phyloP scores from a whole-genome alignment of 2,113 vertebrate species.

The Rhodinocichla rosea region DNA sequence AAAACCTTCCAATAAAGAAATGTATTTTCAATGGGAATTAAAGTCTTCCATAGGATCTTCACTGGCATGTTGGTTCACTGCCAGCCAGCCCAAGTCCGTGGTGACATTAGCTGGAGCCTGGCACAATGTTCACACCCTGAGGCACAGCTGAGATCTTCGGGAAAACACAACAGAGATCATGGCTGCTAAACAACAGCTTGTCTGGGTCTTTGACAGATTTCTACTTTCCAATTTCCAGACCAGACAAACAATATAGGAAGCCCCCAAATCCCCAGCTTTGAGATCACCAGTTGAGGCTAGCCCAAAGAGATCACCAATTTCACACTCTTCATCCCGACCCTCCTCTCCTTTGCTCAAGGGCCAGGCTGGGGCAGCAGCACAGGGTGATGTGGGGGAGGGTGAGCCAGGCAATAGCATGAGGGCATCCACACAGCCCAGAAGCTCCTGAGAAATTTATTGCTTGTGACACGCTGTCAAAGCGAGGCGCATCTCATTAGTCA shows the following conservation, averaged over 20 bases:
- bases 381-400: not conserved
- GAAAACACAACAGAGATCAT: not conserved
- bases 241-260: not conserved
- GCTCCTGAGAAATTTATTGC: conserved; percentile 1
- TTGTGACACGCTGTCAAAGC: conserved; percentile 34
- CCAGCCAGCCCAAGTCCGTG: not conserved
- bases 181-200: not conserved
- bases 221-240: not conserved
- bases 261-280: not conserved
- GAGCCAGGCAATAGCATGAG: not conserved
- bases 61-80: not conserved
- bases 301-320: not conserved
- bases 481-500: conserved; percentile 6
- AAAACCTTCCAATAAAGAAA: not conserved
- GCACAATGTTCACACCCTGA: not conserved
- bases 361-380: not conserved
- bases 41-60: not conserved
- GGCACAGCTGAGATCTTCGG: not conserved
- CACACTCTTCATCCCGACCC: not conserved
- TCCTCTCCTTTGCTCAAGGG: not conserved
- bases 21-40: not conserved
- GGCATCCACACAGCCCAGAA: not conserved
- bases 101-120: not conserved
- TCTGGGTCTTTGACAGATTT: not conserved
- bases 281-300: not conserved